phyloP scores from a whole-genome alignment of 1,140 invertebrate species.

The Megathymus violae region DNA sequence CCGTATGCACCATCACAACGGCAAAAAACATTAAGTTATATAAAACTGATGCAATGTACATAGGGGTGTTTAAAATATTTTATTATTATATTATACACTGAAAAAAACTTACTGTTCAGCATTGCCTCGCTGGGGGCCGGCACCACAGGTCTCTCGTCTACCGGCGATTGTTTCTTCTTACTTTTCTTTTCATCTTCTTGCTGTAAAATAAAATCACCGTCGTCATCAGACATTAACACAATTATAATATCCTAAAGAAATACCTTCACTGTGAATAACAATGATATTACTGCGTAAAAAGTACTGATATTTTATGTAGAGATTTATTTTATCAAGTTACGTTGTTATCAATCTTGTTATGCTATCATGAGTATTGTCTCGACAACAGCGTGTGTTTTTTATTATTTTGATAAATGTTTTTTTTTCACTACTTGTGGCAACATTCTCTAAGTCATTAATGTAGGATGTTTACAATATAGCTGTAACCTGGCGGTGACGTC shows the following conservation, averaged over 20 bases:
- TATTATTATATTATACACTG: too few relatives aligned
- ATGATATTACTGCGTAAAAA: constrained; percentile 33
- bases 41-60: too few relatives aligned
- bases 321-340: constrained; percentile 60
- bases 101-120: constrained; percentile 70
- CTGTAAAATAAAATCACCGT: constrained; percentile 58
- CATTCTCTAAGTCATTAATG: too few relatives aligned
- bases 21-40: too few relatives aligned
- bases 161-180: constrained; percentile 72
- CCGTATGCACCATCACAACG: too few relatives aligned
- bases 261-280: constrained; percentile 36
- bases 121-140: constrained; percentile 76
- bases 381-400: constrained; percentile 46
- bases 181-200: constrained; percentile 77
- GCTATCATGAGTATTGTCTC: constrained; percentile 54
- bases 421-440: too few relatives aligned
- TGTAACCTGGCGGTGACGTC: too few relatives aligned
- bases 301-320: constrained; percentile 22
- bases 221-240: constrained; percentile 65
- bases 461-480: too few relatives aligned
- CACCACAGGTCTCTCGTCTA: constrained; percentile 69
- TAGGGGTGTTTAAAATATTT: too few relatives aligned
- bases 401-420: constrained; percentile 8
- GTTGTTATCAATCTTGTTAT: constrained; percentile 54
- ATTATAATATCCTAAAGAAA: constrained; percentile 7